Conservation (phyloP, 2,113 vertebrate species). For the Sphyrna mokarran region DNA sequence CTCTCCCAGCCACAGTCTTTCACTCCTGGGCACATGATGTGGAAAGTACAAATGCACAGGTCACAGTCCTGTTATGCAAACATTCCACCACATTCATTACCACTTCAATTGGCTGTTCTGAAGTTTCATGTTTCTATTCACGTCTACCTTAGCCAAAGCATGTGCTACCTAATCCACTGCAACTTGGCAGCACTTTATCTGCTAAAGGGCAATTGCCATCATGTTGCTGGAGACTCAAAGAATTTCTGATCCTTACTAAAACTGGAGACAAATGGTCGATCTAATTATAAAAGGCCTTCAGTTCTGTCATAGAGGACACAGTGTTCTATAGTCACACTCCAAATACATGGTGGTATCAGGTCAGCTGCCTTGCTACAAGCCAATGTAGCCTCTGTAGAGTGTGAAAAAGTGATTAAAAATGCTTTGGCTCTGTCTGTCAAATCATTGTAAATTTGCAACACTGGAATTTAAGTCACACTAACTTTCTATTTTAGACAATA, state of each 20-base stretch:
- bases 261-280: conserved; percentile 55
- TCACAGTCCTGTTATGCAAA: conserved; percentile 53
- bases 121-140: conserved; percentile 50
- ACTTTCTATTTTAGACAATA: not conserved
- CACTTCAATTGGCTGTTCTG: conserved; percentile 47
- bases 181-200: conserved; percentile 12
- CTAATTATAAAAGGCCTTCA: conserved; percentile 60
- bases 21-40: conserved; percentile 50
- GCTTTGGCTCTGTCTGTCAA: conserved; percentile 10
- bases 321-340: conserved; percentile 60
- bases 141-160: conserved; percentile 40
- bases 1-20: conserved; percentile 43
- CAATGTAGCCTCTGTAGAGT: not conserved
- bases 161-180: conserved; percentile 33
- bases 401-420: conserved; percentile 35
- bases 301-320: conserved; percentile 51
- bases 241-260: conserved; percentile 40
- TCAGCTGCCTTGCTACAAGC: conserved; percentile 59
- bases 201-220: conserved; percentile 21
- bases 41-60: conserved; percentile 56
- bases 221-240: not conserved
- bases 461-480: not conserved
- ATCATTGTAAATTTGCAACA: not conserved
- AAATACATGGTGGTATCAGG: conserved; percentile 70
- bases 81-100: conserved; percentile 45